phyloP scores from a whole-genome alignment of 2,888 invertebrate species.

The Mylabris sibirica region DNA sequence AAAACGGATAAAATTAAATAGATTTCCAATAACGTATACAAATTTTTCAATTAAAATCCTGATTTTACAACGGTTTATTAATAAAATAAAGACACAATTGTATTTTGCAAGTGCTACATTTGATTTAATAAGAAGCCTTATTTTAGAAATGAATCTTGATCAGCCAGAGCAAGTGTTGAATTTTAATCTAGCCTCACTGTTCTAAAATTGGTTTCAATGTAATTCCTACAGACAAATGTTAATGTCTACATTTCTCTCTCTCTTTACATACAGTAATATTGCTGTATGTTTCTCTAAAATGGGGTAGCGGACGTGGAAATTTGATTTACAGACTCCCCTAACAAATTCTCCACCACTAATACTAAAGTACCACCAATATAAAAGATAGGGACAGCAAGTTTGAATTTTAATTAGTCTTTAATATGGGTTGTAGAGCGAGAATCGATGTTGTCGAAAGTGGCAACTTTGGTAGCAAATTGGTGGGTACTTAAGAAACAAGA shows the following conservation, averaged over 20 bases:
- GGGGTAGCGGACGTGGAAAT: slow-evolving; percentile 54
- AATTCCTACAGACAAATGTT: slow-evolving; percentile 52
- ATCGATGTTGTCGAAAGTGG: slow-evolving; percentile 42
- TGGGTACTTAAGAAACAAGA: slow-evolving; percentile 36
- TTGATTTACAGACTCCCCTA: slow-evolving; percentile 55
- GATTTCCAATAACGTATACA: neutral
- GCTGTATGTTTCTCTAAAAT: slow-evolving; percentile 46
- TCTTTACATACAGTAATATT: slow-evolving; percentile 43
- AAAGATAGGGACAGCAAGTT: slow-evolving; percentile 41
- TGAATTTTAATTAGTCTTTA: slow-evolving; percentile 59
- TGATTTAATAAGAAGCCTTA: neutral
- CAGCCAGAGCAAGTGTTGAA: slow-evolving; percentile 38
- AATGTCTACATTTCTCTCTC: slow-evolving; percentile 44
- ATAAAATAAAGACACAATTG: neutral
- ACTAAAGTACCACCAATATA: slow-evolving; percentile 36
- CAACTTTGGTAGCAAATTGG: slow-evolving; percentile 44
- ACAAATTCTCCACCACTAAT: slow-evolving; percentile 47
- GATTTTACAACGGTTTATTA: neutral
- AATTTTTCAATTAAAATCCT: neutral
- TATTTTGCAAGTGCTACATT: neutral
- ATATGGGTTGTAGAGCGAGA: slow-evolving; percentile 38
- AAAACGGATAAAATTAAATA: slow-evolving; percentile 26
- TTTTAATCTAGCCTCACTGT: slow-evolving; percentile 46
- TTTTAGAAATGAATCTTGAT: neutral
- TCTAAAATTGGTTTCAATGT: slow-evolving; percentile 49